These are phyloP conservation scores for Meganola albula DNA, from an alignment of 2,888 invertebrate species.

Conservation along the genomic window DNA sequence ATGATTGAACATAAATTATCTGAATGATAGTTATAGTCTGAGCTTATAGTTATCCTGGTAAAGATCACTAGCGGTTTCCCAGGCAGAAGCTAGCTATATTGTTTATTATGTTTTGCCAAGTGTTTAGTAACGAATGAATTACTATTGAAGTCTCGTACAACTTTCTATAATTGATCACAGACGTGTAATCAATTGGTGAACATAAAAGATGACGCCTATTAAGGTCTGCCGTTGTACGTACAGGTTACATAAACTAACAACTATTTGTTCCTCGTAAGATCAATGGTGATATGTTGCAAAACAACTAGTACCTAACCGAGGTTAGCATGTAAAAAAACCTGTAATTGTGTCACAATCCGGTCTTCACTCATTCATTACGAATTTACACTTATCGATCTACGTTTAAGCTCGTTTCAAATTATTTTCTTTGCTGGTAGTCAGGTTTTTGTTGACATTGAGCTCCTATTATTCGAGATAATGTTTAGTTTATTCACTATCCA, in stretches of 20 bases:
- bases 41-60: too few relatives aligned
- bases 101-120: too few relatives aligned
- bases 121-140: too few relatives aligned
- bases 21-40: too few relatives aligned
- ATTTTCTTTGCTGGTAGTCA: slow-evolving; percentile 37
- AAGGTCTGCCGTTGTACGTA: slow-evolving; percentile 26
- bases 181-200: slow-evolving; percentile 33
- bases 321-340: too few relatives aligned
- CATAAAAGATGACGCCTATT: slow-evolving; percentile 31
- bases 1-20: too few relatives aligned
- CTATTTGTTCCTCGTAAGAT: slow-evolving; percentile 24
- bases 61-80: too few relatives aligned
- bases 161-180: slow-evolving; percentile 34
- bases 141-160: slow-evolving; percentile 24
- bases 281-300: slow-evolving; percentile 30
- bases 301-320: slow-evolving; percentile 25
- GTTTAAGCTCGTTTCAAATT: slow-evolving; percentile 51
- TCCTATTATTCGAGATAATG: slow-evolving; percentile 21
- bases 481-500: slow-evolving; percentile 26
- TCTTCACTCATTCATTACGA: too few relatives aligned
- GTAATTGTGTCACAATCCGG: slow-evolving; percentile 33
- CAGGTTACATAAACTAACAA: slow-evolving; percentile 29
- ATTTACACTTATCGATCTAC: slow-evolving; percentile 43
- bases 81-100: too few relatives aligned
- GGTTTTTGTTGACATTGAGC: slow-evolving; percentile 10